phyloP scores from a whole-genome alignment of 2,113 vertebrate species.

The Tragulus kanchil region DNA sequence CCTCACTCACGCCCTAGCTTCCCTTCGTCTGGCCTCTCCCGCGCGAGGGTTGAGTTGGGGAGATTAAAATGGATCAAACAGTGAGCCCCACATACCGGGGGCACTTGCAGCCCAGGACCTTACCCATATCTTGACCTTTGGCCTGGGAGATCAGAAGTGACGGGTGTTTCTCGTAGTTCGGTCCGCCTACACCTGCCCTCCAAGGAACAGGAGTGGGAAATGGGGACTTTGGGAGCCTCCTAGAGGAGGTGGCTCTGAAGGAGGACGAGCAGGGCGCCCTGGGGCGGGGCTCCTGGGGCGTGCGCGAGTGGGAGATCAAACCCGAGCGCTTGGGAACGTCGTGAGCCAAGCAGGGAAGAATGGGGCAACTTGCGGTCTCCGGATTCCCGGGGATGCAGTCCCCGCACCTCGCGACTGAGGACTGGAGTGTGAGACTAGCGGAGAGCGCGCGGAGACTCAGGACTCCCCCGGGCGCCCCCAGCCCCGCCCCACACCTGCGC shows the following conservation, averaged over 20 bases:
- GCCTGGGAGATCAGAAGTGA: not conserved
- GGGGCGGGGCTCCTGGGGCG: not conserved
- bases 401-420: not conserved
- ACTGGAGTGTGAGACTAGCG: not conserved
- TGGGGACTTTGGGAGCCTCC: not conserved
- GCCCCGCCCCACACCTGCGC: slow-evolving; percentile 70
- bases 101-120: not conserved
- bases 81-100: not conserved
- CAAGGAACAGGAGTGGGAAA: not conserved
- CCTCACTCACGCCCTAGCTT: not conserved
- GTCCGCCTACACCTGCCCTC: not conserved
- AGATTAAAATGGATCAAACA: not conserved
- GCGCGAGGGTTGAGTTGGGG: not conserved
- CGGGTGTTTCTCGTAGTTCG: not conserved
- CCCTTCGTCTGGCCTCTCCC: not conserved
- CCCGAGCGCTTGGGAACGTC: not conserved
- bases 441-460: not conserved
- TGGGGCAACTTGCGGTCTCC: not conserved
- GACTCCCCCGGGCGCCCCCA: not conserved
- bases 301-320: not conserved
- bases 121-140: not conserved
- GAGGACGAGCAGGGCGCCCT: not conserved
- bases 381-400: not conserved
- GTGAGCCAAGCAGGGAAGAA: not conserved
- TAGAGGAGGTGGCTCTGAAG: not conserved